These are phyloP conservation scores for Jacana jacana DNA, from an alignment of 2,113 vertebrate genomes.

Conservation along the genomic window DNA sequence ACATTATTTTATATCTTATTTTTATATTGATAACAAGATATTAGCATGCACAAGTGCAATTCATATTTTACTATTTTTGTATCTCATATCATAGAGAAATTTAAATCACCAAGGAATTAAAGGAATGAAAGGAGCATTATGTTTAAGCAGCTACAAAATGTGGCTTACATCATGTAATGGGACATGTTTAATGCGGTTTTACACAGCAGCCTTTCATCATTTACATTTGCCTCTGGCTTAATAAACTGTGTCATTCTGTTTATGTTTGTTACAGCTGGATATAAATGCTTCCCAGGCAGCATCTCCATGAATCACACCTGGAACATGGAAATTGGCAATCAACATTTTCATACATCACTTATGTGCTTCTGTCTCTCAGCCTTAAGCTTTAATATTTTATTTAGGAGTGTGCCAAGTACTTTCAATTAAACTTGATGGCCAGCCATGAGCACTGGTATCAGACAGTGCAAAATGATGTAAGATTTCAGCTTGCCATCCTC, in stretches of 20 bases:
- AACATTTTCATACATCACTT: background rate
- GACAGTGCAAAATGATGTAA: background rate
- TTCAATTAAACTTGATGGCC: background rate
- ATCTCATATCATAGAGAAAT: background rate
- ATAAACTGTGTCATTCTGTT: background rate
- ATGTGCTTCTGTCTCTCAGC: background rate
- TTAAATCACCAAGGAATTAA: background rate
- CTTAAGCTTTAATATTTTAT: background rate
- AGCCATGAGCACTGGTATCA: background rate
- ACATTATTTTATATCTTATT: background rate
- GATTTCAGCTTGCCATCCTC: background rate
- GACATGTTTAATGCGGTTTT: conserved; percentile 20
- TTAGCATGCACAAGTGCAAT: background rate
- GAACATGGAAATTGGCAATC: background rate
- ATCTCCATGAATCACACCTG: conserved; percentile 18
- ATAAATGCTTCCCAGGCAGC: background rate
- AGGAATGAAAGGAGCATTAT: background rate
- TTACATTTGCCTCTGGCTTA: conserved; percentile 48
- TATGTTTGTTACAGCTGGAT: background rate
- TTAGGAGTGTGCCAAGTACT: background rate
- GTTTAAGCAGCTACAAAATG: background rate
- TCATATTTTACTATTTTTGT: conserved; percentile 6
- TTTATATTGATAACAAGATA: background rate
- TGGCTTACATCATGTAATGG: background rate
- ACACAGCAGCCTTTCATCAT: conserved; percentile 42